Evolutionary conservation across 2,888 invertebrate species (phyloP), one percentile per base, ranked within the genome.

Genomic region (Heterodera filipjevi): DNA sequence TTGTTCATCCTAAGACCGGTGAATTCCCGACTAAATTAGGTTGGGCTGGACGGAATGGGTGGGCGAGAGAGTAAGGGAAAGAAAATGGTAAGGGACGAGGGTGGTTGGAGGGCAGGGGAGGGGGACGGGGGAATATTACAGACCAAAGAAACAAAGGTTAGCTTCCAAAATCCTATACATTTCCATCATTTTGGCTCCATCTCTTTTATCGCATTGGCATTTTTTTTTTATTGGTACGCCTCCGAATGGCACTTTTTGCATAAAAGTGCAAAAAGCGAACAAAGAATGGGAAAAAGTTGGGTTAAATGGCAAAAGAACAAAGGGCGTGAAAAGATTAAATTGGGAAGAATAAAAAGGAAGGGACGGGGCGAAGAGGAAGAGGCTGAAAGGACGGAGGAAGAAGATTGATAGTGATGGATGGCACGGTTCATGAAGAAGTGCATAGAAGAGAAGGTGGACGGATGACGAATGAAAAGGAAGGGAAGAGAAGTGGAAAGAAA

Each of bases 281-380:
- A 59, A 59, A 59, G 59, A 59, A 59, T 59, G n/a, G 59, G 59
- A 59, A 59, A 59, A n/a, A n/a, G 27, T 59, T 59, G 59, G n/a
- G 27, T 27, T 59, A 27, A 59, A 59, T 27, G 59, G 49, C 49
- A 16, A 49, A 49, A 19, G 49, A 49, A 59, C 59, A 59, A 59
- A 27, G 12, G 27, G 59, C 8, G 27, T 6, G n/a, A 27, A 59
- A 22, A 59, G 27, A 59, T 59, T 59, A 27, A 59, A 59, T 59
- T n/a, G 5, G 59, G 27, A 6, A n/a, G n/a, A n/a, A n/a, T n/a
- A n/a, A n/a, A 59, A 59, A 39, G 39, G 8, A 12, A 39, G 12
- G 39, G 39, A 12, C 39, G 39, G 39, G 39, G 39, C 39, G 8
- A 39, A 39, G 12, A 12, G 39, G 12, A 22, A 27, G 59, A 12